Evolutionary conservation across 2,113 vertebrate genomes (phyloP).

Genomic region (Natator depressus): DNA sequence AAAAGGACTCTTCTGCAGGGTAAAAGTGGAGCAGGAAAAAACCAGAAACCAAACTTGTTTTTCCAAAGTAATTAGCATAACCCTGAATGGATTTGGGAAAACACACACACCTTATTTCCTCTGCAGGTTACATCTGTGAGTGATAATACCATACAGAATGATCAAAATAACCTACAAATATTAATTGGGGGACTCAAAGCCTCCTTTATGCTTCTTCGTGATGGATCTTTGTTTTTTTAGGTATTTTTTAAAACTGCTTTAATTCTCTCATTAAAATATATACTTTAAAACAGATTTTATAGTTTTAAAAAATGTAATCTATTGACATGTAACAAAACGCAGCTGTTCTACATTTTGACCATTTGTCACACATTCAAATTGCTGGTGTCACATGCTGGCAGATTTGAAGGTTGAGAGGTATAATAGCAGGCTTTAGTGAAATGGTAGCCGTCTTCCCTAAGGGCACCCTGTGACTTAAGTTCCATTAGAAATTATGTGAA

Average conservation of each 20-base stretch:
- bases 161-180: background rate
- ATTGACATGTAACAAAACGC: background rate
- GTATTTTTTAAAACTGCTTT: background rate
- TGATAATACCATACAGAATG: background rate
- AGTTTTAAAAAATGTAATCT: background rate
- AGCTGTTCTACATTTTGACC: background rate
- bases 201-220: background rate
- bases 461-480: background rate
- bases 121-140: background rate
- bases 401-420: background rate
- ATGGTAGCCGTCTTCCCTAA: background rate
- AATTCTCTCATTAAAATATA: background rate
- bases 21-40: background rate
- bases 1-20: background rate
- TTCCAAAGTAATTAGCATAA: background rate
- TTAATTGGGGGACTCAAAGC: background rate
- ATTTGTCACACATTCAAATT: accelerated
- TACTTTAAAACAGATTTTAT: background rate
- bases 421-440: background rate
- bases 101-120: background rate
- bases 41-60: background rate
- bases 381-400: background rate
- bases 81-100: background rate
- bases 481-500: background rate
- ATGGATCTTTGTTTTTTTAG: background rate